Base-by-base conservation (phyloP, 2,113 vertebrate genomes). In the Tachysurus fulvidraco region DNA sequence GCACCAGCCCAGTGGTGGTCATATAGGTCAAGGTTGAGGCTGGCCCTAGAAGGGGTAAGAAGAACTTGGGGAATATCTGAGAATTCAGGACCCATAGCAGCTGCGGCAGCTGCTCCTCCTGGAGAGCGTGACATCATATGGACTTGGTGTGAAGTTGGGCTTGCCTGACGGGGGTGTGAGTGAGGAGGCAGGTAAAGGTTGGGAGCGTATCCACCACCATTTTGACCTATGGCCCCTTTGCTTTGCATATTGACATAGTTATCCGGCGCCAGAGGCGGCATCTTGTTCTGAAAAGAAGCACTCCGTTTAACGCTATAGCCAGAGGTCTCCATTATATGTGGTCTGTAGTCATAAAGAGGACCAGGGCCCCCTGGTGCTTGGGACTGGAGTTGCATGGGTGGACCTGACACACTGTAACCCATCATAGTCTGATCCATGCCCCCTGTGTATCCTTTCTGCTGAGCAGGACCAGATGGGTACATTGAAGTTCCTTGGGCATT, bases 241-340 rank as follows among this genome's bases (percentile, higher is more conserved):
- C 94, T 93, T 62, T 96, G 95, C 87, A 98, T 95, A 92, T 77
- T 95, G 6, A 95, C 91, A 0, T 98, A 99, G 21, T 94, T 96
- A 6, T 97, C 95, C 0, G 92, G 92, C 21, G 93, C 87, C 0
- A 93, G 65, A 0, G 92, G 90, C 0, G 93, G 95, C 89, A 97
- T 95, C 94, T 99, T 98, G 92, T 95, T 98, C 91, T 99, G 98
- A 92, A 99, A 99, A 88, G 98, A 99, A 8, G 97, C 95, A 86
- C 96, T 99, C 88, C 97, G 94, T 93, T 99, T 97, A 69, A 99
- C 91, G n/a, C 96, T 95, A 3, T 98, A 99, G 16, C 94, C 95
- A 41, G 95, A 91, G 0, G 96, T 89, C 82, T 99, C 96, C 91
- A 98, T 96, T 88, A 98, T 94, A 89, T 97, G 97, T 0, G 93